Percentiles rank a stretch among this genome's conserved stretches.
These are phyloP conservation scores for Paracanthobrama guichenoti DNA, from an alignment of 2,113 vertebrate genomes.

Conservation along the genomic window DNA sequence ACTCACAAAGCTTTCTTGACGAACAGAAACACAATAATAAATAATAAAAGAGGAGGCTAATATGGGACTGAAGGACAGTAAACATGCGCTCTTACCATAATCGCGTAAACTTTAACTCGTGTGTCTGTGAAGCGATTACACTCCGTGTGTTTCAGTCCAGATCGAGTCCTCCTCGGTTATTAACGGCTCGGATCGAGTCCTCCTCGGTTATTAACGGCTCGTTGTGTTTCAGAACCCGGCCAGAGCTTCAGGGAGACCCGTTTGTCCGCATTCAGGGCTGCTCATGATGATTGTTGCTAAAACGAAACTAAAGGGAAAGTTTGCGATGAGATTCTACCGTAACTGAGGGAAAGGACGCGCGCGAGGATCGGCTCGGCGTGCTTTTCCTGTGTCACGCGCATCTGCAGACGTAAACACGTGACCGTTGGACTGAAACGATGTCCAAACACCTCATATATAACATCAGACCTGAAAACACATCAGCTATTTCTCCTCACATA, in stretches of 20 bases:
- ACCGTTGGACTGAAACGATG: background rate
- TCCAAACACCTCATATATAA: background rate
- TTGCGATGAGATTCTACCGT: slow-evolving; percentile 11
- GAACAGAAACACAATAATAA: background rate
- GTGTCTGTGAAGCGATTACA: slow-evolving; percentile 34
- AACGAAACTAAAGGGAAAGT: slow-evolving; percentile 68
- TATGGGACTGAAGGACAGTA: background rate
- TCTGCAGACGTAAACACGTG: background rate
- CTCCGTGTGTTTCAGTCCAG: background rate
- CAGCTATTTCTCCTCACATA: no score
- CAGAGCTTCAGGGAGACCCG: background rate
- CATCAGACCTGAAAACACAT: background rate
- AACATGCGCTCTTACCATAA: slow-evolving; percentile 10
- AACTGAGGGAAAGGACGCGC: background rate
- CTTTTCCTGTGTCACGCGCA: no score
- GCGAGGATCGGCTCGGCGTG: accelerated
- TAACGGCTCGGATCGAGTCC: no score
- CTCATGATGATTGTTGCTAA: slow-evolving; percentile 43
- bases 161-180: no score
- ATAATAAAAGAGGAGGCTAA: background rate
- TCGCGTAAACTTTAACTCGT: background rate
- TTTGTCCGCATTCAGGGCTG: background rate
- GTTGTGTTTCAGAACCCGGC: background rate
- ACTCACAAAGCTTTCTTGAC: no score
- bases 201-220: background rate